Base-by-base conservation (phyloP, 2,113 vertebrate species). In the Anas platyrhynchos region DNA sequence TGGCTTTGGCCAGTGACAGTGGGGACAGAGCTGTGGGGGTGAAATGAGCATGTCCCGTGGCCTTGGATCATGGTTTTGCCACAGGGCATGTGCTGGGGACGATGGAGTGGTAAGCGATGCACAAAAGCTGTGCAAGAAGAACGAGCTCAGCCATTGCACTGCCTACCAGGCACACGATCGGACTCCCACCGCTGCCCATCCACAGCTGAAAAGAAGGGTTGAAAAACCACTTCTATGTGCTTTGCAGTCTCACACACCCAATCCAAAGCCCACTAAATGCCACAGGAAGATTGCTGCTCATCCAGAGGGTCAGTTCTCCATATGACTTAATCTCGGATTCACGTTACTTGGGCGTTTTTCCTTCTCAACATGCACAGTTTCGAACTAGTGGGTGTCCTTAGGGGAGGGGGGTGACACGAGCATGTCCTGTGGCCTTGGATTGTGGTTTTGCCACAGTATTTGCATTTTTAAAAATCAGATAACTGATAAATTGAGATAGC, bases 401-500 rank as follows among this genome's bases (percentile, higher is more conserved):
- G 50, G 46, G 62, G 62, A 73, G 16, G 62, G 62, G 73, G 21
- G 75, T 7, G 13, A 68, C 82, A 25, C 13, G 58, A 83, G 54
- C 32, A 8, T 73, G 34, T 54, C 84, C 66, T 59, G 56, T 54
- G n/a, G 46, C 36, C 48, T 65, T 85, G 65, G 25, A 81, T 77
- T 61, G 23, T 46, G 43, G 36, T 74, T 88, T 43, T 80, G 72
- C 48, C 61, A 76, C 25, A 76, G 16, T 52, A 63, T n/a, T 74
- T 62, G 41, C 62, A 36, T 71, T 95, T 81, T 78, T 90, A 54
- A 91, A 91, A 93, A 84, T 58, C 29, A 79, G 91, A 75, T 96
- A 69, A 86, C 23, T 16, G 26, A 69, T 79, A 41, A 86, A 89
- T 82, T 86, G 76, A 84, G 76, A 75, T 90, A 72, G 59, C 26